Evolutionary conservation across 2,797 vertebrate genomes (phyloP).

Genomic region (Paramormyrops hopkinsi): DNA sequence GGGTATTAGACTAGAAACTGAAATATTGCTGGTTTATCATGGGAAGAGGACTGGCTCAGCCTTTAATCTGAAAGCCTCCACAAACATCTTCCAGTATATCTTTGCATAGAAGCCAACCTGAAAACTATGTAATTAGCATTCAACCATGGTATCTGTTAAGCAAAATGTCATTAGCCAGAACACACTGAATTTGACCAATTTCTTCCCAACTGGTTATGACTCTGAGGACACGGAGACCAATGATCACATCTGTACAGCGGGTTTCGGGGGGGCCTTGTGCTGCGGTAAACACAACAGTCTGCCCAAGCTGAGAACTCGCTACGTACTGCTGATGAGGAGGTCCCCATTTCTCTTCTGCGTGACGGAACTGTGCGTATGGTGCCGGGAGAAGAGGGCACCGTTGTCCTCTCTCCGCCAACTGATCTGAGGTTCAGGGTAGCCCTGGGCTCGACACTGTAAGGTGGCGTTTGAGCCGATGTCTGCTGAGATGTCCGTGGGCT

Average conservation of each 20-base stretch:
- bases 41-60: neutral
- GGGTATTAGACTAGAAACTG: neutral
- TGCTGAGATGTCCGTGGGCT: conserved; percentile 65
- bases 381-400: conserved; percentile 59
- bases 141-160: neutral
- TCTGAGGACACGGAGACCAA: neutral
- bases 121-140: neutral
- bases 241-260: neutral
- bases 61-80: neutral
- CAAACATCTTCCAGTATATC: neutral
- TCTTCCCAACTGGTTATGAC: neutral
- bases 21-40: neutral
- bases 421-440: conserved; percentile 79
- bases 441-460: conserved; percentile 69
- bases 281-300: neutral
- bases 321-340: conserved; percentile 78
- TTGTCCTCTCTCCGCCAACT: conserved; percentile 75
- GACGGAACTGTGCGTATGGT: conserved; percentile 57
- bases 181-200: neutral
- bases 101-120: neutral
- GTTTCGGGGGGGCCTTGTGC: neutral
- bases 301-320: neutral
- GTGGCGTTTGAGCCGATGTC: conserved; percentile 83
- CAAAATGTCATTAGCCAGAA: neutral
- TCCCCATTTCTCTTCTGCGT: conserved; percentile 66